These are phyloP conservation scores for Scopus umbretta DNA, from an alignment of 2,113 vertebrate species.

Conservation along the genomic window DNA sequence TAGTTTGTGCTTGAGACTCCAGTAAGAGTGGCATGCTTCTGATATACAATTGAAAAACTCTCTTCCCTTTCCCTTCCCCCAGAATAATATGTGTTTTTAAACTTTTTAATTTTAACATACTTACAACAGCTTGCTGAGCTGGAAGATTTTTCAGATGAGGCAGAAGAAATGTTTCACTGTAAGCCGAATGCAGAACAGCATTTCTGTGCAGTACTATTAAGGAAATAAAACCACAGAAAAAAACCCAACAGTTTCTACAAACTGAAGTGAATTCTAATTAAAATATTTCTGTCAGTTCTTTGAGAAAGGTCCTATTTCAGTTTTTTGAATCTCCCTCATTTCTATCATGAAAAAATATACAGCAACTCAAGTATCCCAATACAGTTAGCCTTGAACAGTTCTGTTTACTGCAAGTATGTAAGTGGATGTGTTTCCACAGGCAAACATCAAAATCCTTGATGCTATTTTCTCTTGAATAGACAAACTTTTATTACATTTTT, in stretches of 20 bases:
- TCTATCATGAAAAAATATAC: background rate
- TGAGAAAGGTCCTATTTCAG: background rate
- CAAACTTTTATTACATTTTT: background rate
- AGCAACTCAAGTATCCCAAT: background rate
- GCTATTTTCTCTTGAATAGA: background rate
- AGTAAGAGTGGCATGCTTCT: background rate
- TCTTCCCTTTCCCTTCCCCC: background rate
- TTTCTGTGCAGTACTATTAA: slow-evolving; percentile 84
- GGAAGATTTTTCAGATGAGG: slow-evolving; percentile 91
- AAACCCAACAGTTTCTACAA: background rate
- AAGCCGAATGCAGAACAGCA: slow-evolving; percentile 81
- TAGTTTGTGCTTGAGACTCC: background rate
- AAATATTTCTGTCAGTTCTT: background rate
- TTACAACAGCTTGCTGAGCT: slow-evolving; percentile 82
- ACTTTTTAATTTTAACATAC: slow-evolving; percentile 40
- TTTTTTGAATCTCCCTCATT: background rate
- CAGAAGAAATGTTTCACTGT: slow-evolving; percentile 86
- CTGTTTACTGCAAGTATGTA: background rate
- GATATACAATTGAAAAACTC: background rate
- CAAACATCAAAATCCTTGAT: background rate
- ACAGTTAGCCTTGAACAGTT: background rate
- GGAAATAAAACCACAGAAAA: slow-evolving; percentile 17
- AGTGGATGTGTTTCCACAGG: background rate
- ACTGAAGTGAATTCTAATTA: background rate
- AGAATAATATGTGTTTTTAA: background rate